Base-by-base conservation (phyloP, 2,797 vertebrate species). In the Sebastes ruberrimus region DNA sequence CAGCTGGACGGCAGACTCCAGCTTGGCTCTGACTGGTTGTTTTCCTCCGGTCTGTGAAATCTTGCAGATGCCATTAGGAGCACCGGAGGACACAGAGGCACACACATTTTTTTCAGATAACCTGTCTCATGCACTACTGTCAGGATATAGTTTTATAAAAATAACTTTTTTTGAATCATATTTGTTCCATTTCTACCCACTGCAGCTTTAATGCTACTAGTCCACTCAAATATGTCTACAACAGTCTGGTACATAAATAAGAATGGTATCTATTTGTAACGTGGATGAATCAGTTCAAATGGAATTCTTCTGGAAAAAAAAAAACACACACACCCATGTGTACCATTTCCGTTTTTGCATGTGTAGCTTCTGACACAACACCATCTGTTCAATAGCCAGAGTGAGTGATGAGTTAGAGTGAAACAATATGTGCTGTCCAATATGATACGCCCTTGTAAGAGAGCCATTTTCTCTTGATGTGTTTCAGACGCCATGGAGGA, bases 401-500 rank as follows among this genome's bases (percentile, higher is more conserved):
- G 5, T 27, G 42, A 56, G 5, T 22, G 35, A 57, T 72, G 68
- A 23, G 49, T 42, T 71, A 57, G 80, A 72, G 62, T 72, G 57
- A 80, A 84, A 82, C 70, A 84, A 65, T 62, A 71, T 82, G 70
- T 84, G 71, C 57, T 55, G 62, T 70, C 23, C 7, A 70, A 11
- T 16, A 38, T 59, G 57, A 74, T 32, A n/a, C 8, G 3, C 69
- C 61, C 4, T 59, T 60, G 22, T 76, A 59, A 65, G 27, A 81
- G 23, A 42, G 22, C 49, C 66, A 38, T 68, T 73, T 74, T 86
- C 60, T 76, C 52, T 62, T 67, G 18, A 73, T 89, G 60, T 68
- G 57, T 91, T 89, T 74, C 96, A 98, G 98, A 96, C 92, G 91
- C 84, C 84, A 96, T 95, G 93, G 93, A 95, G 79, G 96, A 96